Evolutionary conservation across 2,797 vertebrate species (phyloP), one percentile per base, ranked within the genome.

Genomic region (Trachurus trachurus): DNA sequence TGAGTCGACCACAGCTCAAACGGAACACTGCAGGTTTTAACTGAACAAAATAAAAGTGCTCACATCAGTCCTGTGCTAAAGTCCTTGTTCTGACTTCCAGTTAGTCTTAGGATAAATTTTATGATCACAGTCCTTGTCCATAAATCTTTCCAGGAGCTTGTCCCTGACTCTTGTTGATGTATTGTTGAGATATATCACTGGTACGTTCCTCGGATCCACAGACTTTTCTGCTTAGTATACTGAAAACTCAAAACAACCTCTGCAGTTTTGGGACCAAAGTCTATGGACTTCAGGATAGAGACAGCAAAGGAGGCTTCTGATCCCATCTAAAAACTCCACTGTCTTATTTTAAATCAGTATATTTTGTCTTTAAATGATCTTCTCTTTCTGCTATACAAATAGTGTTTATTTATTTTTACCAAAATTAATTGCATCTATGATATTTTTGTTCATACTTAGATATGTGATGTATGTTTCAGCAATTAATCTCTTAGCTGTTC

Each of bases 91-190:
- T 57, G n/a, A 9, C 49, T 57, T 52, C n/a, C n/a, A 61, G 19
- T 60, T 68, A 54, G 15, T 47, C 39, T 29, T 31, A 11, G 29
- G 37, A 42, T 42, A n/a, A 21, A 53, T 66, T 74, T 75, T 71
- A 66, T 40, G 9, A 31, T 53, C 16, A 29, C 17, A 60, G 12
- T 57, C 57, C 10, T 39, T 62, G 29, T 17, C 49, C 50, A 52
- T 42, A 1, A 53, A 75, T 72, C 12, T 31, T 31, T 47, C 62
- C 10, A 58, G 62, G 26, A 53, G 62, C 57, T 47, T 65, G 73
- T 76, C 58, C 68, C 60, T 69, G 65, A 57, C 47, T 56, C 15
- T 42, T 4, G 5, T 47, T 70, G 56, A 2, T 70, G 56, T 57
- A 58, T 26, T 52, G 22, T 19, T 29, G 16, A 19, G 44, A 10